Conservation (phyloP, 2,113 vertebrate genomes). For the Podilymbus podiceps region DNA sequence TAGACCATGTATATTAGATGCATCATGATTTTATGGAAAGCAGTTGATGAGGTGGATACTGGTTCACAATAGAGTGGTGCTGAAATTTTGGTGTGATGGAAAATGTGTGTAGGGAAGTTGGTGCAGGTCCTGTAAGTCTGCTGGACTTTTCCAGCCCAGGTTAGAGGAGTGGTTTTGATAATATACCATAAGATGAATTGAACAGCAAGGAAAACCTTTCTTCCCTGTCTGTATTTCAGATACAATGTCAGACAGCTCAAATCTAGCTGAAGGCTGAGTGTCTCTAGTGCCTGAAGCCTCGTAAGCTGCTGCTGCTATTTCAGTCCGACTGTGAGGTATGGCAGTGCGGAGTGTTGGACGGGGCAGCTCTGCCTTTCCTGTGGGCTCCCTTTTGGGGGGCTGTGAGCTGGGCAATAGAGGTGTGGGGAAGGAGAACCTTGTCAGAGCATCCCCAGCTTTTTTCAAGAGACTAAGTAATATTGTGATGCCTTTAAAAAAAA, state of each 20-base stretch:
- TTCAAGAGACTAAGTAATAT: background rate
- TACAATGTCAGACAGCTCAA: background rate
- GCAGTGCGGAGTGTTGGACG: accelerated
- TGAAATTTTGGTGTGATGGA: background rate
- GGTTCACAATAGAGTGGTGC: background rate
- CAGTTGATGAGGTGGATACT: background rate
- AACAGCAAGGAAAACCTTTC: background rate
- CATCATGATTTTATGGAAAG: background rate
- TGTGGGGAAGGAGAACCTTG: background rate
- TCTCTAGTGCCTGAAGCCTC: background rate
- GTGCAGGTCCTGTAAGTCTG: background rate
- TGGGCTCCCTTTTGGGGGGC: background rate
- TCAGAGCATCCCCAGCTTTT: background rate
- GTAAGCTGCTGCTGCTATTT: background rate
- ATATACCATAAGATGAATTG: background rate
- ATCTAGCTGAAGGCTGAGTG: background rate
- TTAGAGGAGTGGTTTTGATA: background rate
- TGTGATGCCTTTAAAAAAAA: background rate
- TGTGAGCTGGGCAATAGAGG: background rate
- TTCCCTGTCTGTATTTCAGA: background rate
- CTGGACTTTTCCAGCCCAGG: background rate
- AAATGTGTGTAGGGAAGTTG: accelerated
- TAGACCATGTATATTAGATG: background rate
- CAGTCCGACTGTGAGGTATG: background rate
- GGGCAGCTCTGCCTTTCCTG: background rate